These are phyloP conservation scores for Harpegnathos saltator DNA, from an alignment of 1,140 invertebrate species.

Conservation along the genomic window DNA sequence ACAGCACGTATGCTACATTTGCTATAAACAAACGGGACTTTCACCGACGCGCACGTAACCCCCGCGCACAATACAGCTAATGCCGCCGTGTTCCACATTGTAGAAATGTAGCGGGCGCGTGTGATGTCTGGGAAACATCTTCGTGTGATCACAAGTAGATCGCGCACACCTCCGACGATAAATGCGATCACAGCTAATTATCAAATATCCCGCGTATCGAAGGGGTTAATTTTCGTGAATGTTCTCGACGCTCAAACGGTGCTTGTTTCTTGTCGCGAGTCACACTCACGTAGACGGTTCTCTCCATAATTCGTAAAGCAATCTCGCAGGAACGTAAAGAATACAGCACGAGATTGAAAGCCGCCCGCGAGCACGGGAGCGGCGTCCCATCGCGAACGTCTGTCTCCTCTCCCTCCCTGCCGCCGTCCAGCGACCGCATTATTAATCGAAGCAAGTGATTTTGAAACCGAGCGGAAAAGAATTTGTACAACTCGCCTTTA, in stretches of 20 bases:
- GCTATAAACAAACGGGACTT: constrained; percentile 6
- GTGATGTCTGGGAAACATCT: neutral
- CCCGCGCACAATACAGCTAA: constrained; percentile 11
- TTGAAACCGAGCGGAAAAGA: neutral
- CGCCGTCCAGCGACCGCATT: constrained; percentile 1
- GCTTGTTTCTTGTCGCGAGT: neutral
- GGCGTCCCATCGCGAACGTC: neutral
- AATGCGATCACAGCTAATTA: neutral
- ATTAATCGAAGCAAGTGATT: constrained; percentile 8
- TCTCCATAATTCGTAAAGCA: constrained; percentile 6
- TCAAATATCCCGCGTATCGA: constrained; percentile 3
- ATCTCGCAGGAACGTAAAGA: neutral
- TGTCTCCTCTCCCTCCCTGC: no score
- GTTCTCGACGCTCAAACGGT: neutral
- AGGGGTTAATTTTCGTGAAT: constrained; percentile 7
- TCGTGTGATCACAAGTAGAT: constrained; percentile 1
- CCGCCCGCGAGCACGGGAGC: neutral
- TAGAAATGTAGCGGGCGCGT: neutral
- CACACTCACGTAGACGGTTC: neutral
- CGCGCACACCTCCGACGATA: neutral
- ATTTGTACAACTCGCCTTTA: neutral
- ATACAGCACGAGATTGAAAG: constrained; percentile 26
- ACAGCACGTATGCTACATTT: neutral
- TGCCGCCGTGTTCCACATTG: neutral
- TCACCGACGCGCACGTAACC: neutral